These are phyloP conservation scores for Rhopalosiphum padi DNA, from an alignment of 1,140 invertebrate species.

Conservation along the genomic window DNA sequence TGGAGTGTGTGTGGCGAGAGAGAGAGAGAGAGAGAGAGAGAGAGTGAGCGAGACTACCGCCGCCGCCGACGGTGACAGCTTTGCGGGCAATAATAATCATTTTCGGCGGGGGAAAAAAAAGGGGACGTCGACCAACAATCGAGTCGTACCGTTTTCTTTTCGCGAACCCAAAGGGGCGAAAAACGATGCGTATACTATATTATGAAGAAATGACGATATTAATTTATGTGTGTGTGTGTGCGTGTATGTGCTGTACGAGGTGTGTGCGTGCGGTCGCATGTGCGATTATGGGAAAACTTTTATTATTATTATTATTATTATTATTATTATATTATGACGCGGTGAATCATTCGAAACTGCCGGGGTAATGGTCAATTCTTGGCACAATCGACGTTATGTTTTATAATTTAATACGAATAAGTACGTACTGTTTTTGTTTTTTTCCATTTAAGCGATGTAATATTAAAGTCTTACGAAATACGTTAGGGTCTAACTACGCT, in stretches of 20 bases:
- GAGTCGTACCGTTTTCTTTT: conserved; percentile 20
- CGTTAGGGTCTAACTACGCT: not conserved
- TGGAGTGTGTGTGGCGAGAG: not conserved
- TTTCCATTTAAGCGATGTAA: not conserved
- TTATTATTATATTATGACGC: not conserved
- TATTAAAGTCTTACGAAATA: not conserved
- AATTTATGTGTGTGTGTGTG: not conserved
- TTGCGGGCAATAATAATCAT: conserved; percentile 50
- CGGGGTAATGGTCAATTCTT: conserved; percentile 6
- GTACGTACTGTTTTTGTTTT: too few relatives aligned
- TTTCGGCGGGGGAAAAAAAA: not conserved
- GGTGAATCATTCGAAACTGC: conserved; percentile 26
- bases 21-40: not conserved
- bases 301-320: conserved; percentile 38
- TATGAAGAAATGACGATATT: not conserved
- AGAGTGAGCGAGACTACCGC: not conserved
- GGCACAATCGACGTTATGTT: not conserved
- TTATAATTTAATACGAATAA: not conserved
- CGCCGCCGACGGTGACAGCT: conserved; percentile 43
- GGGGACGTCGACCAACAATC: conserved; percentile 34
- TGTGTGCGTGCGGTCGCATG: not conserved
- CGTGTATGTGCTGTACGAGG: not conserved
- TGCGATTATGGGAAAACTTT: conserved; percentile 32
- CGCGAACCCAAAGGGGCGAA: not conserved
- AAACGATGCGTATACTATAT: not conserved